These are phyloP conservation scores for Oreochromis tanganicae DNA, from an alignment of 2,113 vertebrate species.

Conservation along the genomic window DNA sequence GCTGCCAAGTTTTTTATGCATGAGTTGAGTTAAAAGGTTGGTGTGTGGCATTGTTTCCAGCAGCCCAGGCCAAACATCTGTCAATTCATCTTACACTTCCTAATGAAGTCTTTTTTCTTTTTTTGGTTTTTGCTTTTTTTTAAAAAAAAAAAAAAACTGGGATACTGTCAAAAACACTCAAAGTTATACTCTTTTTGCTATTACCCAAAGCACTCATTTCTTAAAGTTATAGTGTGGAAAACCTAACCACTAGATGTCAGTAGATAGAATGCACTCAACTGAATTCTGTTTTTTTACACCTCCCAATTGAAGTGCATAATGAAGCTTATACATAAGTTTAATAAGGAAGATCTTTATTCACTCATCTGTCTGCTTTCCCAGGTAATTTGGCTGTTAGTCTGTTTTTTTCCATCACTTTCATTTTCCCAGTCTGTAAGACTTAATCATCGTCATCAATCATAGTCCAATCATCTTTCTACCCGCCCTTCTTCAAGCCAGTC, in stretches of 20 bases:
- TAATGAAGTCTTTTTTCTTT: conserved; percentile 22
- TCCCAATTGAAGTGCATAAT: background rate
- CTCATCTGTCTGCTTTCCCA: background rate
- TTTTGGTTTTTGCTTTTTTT: background rate
- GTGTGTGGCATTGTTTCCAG: conserved; percentile 30
- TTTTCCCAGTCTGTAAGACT: background rate
- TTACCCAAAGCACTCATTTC: background rate
- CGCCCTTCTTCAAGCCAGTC: background rate
- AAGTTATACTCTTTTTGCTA: background rate
- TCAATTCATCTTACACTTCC: conserved; percentile 55
- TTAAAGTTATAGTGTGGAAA: background rate
- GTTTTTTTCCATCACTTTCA: background rate
- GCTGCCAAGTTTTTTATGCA: conserved; percentile 13
- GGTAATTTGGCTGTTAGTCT: background rate
- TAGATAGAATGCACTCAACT: background rate
- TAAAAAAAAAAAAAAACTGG: background rate
- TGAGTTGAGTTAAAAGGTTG: background rate
- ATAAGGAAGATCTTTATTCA: background rate
- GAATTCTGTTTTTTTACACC: background rate
- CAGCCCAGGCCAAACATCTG: conserved; percentile 40
- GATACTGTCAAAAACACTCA: background rate
- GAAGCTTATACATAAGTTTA: background rate
- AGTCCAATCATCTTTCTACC: background rate
- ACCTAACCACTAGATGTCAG: background rate
- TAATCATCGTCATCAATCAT: background rate